Evolutionary conservation across 2,113 vertebrate species (phyloP).

Genomic region (Poeciliopsis prolifica): DNA sequence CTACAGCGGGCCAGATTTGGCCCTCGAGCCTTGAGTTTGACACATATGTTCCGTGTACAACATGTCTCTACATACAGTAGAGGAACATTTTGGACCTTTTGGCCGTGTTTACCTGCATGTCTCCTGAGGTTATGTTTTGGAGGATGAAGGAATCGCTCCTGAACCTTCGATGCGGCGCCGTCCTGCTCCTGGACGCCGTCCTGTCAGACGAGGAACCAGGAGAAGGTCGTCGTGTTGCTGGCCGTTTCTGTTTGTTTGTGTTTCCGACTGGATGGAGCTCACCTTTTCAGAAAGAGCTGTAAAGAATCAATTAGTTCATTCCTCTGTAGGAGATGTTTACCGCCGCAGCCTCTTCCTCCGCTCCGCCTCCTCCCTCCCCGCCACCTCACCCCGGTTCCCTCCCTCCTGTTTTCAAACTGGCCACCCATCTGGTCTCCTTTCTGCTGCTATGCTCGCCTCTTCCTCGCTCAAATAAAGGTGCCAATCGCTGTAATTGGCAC

Average conservation of each 20-base stretch:
- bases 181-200: no score
- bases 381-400: constrained; percentile 15
- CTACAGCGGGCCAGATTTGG: no score
- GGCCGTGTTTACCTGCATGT: neutral
- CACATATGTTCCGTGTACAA: no score
- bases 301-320: constrained; percentile 32
- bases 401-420: constrained; percentile 42
- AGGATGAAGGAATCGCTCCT: neutral
- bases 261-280: constrained; percentile 1
- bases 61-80: no score
- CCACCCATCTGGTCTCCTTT: constrained; percentile 80
- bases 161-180: neutral
- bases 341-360: constrained; percentile 11
- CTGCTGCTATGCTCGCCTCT: constrained; percentile 63
- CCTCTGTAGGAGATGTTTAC: constrained; percentile 39
- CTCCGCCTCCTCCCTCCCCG: neutral
- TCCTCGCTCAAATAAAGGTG: constrained; percentile 75
- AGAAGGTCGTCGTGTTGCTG: neutral
- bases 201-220: neutral
- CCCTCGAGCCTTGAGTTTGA: no score
- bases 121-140: neutral
- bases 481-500: constrained; percentile 84
- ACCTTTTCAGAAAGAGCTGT: constrained; percentile 36
- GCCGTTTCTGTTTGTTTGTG: neutral
- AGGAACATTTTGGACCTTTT: no score